Evolutionary conservation across 2,113 vertebrate species (phyloP).

Genomic region (Choloepus hoffmanni): DNA sequence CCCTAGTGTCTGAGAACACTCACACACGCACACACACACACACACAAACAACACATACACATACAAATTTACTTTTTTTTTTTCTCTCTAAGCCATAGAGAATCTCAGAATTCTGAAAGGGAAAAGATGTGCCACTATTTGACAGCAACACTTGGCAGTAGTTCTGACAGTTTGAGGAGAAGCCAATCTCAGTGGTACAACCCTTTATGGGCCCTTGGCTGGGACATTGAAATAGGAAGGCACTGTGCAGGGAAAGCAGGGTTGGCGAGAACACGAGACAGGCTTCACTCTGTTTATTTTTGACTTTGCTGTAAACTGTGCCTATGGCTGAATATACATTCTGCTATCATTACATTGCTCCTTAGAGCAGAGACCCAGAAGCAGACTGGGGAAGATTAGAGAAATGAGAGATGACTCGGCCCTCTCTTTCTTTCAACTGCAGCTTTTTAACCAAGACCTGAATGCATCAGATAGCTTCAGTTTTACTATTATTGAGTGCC

Average conservation of each 20-base stretch:
- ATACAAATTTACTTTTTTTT: slow-evolving; percentile 33
- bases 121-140: slow-evolving; percentile 64
- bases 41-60: slow-evolving; percentile 24
- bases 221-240: slow-evolving; percentile 36
- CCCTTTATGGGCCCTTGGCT: slow-evolving; percentile 72
- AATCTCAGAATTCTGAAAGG: slow-evolving; percentile 64
- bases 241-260: not conserved
- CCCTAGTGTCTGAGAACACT: slow-evolving; percentile 42
- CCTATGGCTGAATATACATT: not conserved
- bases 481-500: not conserved
- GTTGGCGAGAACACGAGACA: slow-evolving; percentile 12
- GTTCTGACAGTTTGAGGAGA: slow-evolving; percentile 70
- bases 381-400: not conserved
- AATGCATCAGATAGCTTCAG: not conserved
- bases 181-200: slow-evolving; percentile 69
- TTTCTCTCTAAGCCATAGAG: slow-evolving; percentile 28
- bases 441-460: not conserved
- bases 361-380: not conserved
- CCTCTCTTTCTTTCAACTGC: not conserved
- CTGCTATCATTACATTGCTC: not conserved
- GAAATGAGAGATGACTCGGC: not conserved
- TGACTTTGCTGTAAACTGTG: slow-evolving; percentile 67
- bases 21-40: slow-evolving; percentile 40
- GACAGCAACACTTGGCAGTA: slow-evolving; percentile 77
- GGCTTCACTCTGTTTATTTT: slow-evolving; percentile 72